Evolutionary conservation across 2,888 invertebrate species (phyloP).

Genomic region (Stenoptilia bipunctidactyla): DNA sequence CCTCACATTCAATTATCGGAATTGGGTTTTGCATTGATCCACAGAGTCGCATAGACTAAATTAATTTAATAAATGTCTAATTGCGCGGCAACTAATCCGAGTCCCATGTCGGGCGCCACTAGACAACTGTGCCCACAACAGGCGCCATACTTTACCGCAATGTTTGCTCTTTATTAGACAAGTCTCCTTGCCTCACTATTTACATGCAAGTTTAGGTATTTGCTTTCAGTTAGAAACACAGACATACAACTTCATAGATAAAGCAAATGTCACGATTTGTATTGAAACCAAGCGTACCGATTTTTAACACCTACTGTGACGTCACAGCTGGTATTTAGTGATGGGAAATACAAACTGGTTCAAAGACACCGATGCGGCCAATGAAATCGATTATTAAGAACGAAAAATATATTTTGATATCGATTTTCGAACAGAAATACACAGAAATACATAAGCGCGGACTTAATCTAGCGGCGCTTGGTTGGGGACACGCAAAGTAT

Average conservation of each 20-base stretch:
- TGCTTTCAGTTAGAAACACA: slow-evolving; percentile 26
- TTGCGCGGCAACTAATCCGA: slow-evolving; percentile 27
- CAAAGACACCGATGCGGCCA: too few species aligned
- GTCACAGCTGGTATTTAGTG: too few species aligned
- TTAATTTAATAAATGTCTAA: slow-evolving; percentile 58
- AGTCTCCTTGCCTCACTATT: slow-evolving; percentile 44
- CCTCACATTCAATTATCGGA: slow-evolving; percentile 42
- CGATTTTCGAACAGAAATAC: too few species aligned
- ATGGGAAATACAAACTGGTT: too few species aligned
- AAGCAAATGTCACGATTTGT: too few species aligned
- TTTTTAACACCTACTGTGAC: too few species aligned
- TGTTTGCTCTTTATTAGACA: slow-evolving; percentile 61
- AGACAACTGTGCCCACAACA: slow-evolving; percentile 5
- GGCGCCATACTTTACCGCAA: slow-evolving; percentile 11
- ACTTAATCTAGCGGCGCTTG: too few species aligned
- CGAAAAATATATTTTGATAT: too few species aligned
- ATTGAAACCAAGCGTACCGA: too few species aligned
- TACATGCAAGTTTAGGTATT: slow-evolving; percentile 44
- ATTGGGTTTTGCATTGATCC: slow-evolving; percentile 39
- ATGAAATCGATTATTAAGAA: too few species aligned
- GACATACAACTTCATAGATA: background rate
- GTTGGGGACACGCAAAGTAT: too few species aligned
- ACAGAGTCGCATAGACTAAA: slow-evolving; percentile 44
- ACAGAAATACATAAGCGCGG: too few species aligned
- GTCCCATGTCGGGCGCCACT: slow-evolving; percentile 7